phyloP scores from a whole-genome alignment of 1,140 invertebrate genomes.

The Oncopodura yosiiana region DNA sequence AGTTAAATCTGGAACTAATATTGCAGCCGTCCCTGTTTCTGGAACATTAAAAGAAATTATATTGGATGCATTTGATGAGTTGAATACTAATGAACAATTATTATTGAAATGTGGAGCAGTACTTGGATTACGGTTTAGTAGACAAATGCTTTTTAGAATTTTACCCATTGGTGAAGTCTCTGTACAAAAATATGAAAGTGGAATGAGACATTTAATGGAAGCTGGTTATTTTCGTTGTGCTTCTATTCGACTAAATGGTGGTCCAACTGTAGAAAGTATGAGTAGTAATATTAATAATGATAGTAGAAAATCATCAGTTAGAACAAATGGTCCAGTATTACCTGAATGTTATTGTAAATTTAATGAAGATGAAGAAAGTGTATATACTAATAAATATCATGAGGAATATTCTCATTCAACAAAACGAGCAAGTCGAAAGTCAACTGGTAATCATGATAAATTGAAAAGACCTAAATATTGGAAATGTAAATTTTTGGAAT shows the following conservation, averaged over 20 bases:
- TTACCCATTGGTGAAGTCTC: constrained; percentile 11
- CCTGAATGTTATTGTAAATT: constrained; percentile 8
- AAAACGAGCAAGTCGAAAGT: no score
- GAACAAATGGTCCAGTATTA: background rate
- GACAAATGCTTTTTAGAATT: constrained; percentile 42
- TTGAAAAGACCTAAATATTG: constrained; percentile 3
- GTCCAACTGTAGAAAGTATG: background rate
- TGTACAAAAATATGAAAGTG: constrained; percentile 14
- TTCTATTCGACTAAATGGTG: background rate
- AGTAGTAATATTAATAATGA: background rate
- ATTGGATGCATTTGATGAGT: constrained; percentile 45
- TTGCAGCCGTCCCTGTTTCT: constrained; percentile 11
- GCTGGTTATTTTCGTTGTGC: constrained; percentile 20
- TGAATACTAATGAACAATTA: constrained; percentile 50
- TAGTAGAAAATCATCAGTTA: background rate
- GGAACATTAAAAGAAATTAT: constrained; percentile 39
- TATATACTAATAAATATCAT: no score
- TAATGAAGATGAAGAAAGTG: background rate
- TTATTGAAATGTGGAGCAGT: constrained; percentile 51
- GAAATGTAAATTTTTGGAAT: constrained; percentile 30
- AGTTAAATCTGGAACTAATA: constrained; percentile 20
- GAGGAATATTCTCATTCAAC: no score
- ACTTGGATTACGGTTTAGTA: constrained; percentile 48
- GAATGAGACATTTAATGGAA: constrained; percentile 25
- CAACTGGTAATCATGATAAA: background rate